Conservation (phyloP, 2,113 vertebrate genomes). For the Daboia siamensis region DNA sequence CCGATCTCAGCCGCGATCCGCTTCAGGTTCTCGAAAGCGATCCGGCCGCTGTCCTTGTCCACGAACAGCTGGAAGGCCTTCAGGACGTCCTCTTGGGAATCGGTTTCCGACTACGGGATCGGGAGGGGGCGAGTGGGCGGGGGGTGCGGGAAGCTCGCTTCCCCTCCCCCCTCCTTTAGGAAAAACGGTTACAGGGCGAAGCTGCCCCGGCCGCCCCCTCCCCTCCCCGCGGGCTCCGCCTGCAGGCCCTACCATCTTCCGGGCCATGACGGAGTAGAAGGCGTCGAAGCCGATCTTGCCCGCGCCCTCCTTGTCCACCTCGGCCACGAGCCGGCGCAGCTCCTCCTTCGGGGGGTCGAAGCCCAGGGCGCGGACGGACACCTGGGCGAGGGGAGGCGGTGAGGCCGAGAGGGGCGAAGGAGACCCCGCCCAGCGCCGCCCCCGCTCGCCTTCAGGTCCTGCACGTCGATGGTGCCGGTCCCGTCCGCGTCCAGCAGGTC, state of each 20-base stretch:
- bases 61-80: slow-evolving; percentile 53
- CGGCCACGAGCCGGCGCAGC: background rate
- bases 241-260: slow-evolving; percentile 9
- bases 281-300: slow-evolving; percentile 25
- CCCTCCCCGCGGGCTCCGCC: background rate
- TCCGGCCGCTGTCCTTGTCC: slow-evolving; percentile 26
- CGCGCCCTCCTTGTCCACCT: slow-evolving; percentile 20
- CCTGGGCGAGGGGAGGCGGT: background rate
- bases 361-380: slow-evolving; percentile 14
- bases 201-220: too few relatives aligned
- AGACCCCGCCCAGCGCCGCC: background rate
- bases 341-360: slow-evolving; percentile 8
- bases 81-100: slow-evolving; percentile 46
- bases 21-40: slow-evolving; percentile 26
- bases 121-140: background rate
- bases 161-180: background rate
- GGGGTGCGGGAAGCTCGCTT: background rate
- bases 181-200: too few relatives aligned
- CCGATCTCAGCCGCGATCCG: slow-evolving; percentile 41
- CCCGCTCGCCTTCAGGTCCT: slow-evolving; percentile 18
- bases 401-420: too few relatives aligned
- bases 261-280: slow-evolving; percentile 26
- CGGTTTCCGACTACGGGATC: slow-evolving; percentile 16
- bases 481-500: slow-evolving; percentile 25
- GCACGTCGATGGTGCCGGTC: slow-evolving; percentile 18